These are phyloP conservation scores for Actinostola sp. DNA, from an alignment of 92 coral and sea anemone species.

Conservation along the genomic window DNA sequence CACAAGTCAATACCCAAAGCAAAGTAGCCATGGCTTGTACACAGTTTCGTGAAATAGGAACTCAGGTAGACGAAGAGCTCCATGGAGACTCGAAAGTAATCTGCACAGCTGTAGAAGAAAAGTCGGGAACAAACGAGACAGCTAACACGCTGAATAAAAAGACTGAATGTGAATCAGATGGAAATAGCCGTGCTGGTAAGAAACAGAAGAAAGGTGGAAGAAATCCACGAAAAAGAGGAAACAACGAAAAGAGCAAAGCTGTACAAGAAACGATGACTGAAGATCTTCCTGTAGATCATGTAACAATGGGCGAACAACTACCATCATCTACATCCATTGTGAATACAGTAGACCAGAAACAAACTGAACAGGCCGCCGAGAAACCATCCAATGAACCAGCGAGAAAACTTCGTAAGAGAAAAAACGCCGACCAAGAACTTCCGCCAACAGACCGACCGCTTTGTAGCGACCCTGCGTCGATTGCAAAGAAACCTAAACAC, in stretches of 20 bases:
- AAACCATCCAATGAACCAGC: too few species aligned
- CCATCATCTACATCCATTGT: too few species aligned
- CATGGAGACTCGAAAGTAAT: neutral
- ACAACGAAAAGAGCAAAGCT: neutral
- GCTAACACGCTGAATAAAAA: too few species aligned
- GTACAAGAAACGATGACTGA: neutral
- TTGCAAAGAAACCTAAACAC: neutral
- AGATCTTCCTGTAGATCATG: neutral
- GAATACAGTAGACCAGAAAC: neutral
- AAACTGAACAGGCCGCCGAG: neutral
- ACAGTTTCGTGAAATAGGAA: neutral
- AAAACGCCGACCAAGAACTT: too few species aligned
- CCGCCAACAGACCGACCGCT: neutral
- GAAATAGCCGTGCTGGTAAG: neutral
- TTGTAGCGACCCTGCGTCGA: neutral
- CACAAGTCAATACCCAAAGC: neutral
- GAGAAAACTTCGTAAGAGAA: constrained; percentile 2
- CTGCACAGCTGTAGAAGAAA: neutral
- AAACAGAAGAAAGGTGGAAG: neutral
- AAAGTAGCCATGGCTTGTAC: neutral
- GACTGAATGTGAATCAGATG: neutral
- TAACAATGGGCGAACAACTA: neutral
- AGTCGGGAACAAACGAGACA: neutral
- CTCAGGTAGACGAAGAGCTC: neutral
- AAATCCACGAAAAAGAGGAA: neutral